Evolutionary conservation across 2,113 vertebrate genomes (phyloP), one percentile per base, ranked within the genome.

Genomic region (Lophotis ruficrista): DNA sequence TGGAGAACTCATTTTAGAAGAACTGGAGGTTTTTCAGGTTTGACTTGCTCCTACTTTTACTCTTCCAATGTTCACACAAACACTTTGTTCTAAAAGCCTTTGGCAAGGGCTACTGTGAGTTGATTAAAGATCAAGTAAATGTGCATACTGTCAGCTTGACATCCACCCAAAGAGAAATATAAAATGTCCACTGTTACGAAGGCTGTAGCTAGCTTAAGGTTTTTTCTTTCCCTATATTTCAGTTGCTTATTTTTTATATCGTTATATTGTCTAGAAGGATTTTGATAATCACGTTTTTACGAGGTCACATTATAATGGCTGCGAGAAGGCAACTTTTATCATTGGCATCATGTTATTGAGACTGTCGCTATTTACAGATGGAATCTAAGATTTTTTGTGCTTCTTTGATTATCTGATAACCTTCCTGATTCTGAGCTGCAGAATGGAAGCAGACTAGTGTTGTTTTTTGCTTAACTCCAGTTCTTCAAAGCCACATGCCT

Each of bases 1-100:
- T 21, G 98, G 99, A 61, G 99, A 99, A 89, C 98, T 99, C 90
- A 99, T 99, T 94, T 98, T 99, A 96, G 99, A 99, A 97, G 99
- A 99, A 97, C 73, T 99, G 98, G 98, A 99, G 96, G 99, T 99
- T 89, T 99, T 99, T 98, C 98, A 99, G 99, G 99, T 99, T 97
- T 95, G 98, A 62, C 25, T 93, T 78, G 72, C 27, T 89, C 27
- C 48, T 66, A 20, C 43, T 87, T 84, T 70, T 71, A 31, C 75
- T 81, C 65, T 76, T 94, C 78, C 48, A 92, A 6, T 84, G 38
- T 95, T 89, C 79, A 82, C 72, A 91, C 79, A 93, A 97, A 89
- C 73, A 82, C 51, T 96, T 95, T 95, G 89, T 92, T 96, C 87
- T 92, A 72, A 71, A 17, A 89, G 73, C 60, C n/a, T 91, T 92